Evolutionary conservation across 2,113 vertebrate species (phyloP).

Genomic region (Halcyon malimbica): DNA sequence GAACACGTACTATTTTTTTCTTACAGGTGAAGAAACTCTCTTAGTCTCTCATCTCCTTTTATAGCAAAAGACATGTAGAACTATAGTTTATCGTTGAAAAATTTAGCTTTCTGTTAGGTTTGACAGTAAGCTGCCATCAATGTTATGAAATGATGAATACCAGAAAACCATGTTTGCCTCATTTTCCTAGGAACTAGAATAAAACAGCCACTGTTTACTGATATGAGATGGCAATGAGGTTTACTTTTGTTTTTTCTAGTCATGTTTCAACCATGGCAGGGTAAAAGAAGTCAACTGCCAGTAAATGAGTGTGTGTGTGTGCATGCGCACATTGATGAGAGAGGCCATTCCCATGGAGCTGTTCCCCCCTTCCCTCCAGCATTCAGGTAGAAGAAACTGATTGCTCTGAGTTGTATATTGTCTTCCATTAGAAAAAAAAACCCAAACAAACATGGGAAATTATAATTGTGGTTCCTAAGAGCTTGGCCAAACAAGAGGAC

Average conservation of each 20-base stretch:
- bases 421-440: not conserved
- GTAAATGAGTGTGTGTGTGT: not conserved
- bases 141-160: not conserved
- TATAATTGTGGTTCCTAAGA: not conserved
- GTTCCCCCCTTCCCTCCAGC: not conserved
- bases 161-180: not conserved
- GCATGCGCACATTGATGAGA: accelerated
- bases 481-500: not conserved
- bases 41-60: not conserved
- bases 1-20: not conserved
- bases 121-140: not conserved
- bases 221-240: not conserved
- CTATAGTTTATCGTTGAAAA: not conserved
- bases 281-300: not conserved
- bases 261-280: not conserved
- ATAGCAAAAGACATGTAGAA: not conserved
- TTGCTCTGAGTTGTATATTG: not conserved
- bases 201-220: not conserved
- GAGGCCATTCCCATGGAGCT: not conserved
- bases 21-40: not conserved
- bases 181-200: not conserved
- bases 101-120: not conserved
- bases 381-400: not conserved
- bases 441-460: not conserved
- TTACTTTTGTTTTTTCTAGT: not conserved